Evolutionary conservation across 2,888 invertebrate species (phyloP).

Genomic region (Hydropsyche betteni): DNA sequence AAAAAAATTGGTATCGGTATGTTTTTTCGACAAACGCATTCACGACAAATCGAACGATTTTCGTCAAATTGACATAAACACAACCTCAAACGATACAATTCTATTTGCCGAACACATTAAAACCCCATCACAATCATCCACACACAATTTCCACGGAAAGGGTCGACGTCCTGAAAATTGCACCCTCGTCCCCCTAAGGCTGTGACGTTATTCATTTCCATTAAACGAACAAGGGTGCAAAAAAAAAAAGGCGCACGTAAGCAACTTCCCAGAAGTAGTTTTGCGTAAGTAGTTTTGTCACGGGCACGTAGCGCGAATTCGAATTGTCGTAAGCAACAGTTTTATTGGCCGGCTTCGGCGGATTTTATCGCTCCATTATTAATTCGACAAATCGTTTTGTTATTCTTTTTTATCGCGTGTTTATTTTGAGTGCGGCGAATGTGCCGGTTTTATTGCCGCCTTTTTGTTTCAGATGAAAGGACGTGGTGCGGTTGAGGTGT

Average conservation of each 20-base stretch:
- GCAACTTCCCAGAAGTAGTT: neutral
- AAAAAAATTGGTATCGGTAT: too few species aligned
- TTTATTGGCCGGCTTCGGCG: neutral
- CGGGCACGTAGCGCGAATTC: neutral
- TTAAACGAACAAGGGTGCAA: neutral
- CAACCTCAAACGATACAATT: too few species aligned
- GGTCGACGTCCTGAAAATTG: too few species aligned
- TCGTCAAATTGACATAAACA: too few species aligned
- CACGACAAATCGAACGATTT: too few species aligned
- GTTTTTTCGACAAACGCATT: too few species aligned
- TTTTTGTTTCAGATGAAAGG: neutral
- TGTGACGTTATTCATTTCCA: slow-evolving; percentile 9
- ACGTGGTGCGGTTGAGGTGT: too few species aligned
- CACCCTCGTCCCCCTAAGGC: neutral
- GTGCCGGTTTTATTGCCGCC: neutral
- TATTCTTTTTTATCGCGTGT: slow-evolving; percentile 2
- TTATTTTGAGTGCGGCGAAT: neutral
- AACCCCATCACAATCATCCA: too few species aligned
- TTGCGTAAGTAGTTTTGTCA: neutral
- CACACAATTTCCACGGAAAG: too few species aligned
- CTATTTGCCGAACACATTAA: too few species aligned
- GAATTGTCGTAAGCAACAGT: neutral
- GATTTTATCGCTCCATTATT: slow-evolving; percentile 15
- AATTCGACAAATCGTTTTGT: too few species aligned
- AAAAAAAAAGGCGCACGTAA: neutral